These are phyloP conservation scores for Eucera pruinosa DNA, from an alignment of 2,888 invertebrate species.

Conservation along the genomic window DNA sequence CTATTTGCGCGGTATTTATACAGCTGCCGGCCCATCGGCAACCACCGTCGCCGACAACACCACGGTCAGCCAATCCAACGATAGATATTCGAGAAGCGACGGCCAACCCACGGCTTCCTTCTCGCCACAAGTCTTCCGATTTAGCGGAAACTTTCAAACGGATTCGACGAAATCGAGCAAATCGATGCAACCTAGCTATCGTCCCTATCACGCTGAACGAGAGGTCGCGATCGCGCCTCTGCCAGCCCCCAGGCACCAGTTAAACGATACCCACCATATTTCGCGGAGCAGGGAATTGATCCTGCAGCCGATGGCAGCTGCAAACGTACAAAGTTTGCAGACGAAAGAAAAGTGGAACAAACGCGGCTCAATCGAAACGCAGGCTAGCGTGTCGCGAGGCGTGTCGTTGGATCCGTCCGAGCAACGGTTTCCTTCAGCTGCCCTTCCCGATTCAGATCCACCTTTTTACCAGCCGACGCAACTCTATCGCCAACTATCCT, in stretches of 20 bases:
- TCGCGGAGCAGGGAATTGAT: neutral
- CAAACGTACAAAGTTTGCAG: neutral
- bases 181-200: too few relatives aligned
- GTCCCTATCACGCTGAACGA: too few relatives aligned
- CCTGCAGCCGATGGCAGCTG: neutral
- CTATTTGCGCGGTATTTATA: constrained; percentile 70
- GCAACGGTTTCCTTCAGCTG: neutral
- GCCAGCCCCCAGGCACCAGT: too few relatives aligned
- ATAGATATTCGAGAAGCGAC: constrained; percentile 29
- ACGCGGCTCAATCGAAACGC: too few relatives aligned
- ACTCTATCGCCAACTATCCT: neutral
- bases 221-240: too few relatives aligned
- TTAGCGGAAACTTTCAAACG: too few relatives aligned
- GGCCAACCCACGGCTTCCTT: constrained; percentile 27
- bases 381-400: neutral
- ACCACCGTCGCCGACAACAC: constrained; percentile 76
- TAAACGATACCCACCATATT: constrained; percentile 4
- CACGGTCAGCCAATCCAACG: constrained; percentile 74
- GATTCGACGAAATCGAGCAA: too few relatives aligned
- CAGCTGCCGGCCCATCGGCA: constrained; percentile 61
- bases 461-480: too few relatives aligned
- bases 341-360: too few relatives aligned
- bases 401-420: constrained; percentile 1
- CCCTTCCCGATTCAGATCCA: too few relatives aligned
- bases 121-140: constrained; percentile 5